A percentile compares a stretch with the other conserved stretches of the same genome.
phyloP scores from a whole-genome alignment of 2,888 invertebrate species.

The Cephonodes hylas region DNA sequence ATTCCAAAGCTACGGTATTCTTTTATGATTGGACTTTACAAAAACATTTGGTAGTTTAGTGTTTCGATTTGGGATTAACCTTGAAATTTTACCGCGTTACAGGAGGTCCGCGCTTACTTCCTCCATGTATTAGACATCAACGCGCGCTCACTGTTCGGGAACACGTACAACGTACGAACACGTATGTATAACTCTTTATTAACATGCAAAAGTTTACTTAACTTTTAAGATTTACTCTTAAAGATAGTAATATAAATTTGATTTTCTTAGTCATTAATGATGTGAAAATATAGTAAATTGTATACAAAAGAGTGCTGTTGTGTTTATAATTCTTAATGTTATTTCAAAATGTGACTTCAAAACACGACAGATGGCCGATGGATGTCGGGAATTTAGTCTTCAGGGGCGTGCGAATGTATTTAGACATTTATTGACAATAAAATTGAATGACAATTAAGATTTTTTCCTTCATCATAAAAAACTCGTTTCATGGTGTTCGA shows the following conservation, averaged over 20 bases:
- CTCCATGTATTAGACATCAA: slow-evolving; percentile 68
- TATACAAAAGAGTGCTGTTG: too few species aligned
- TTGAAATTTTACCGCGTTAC: neutral
- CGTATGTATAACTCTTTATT: too few species aligned
- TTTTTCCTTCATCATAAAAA: neutral
- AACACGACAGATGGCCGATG: neutral
- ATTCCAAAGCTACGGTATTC: neutral
- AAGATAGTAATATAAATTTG: too few species aligned
- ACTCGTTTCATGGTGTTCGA: neutral
- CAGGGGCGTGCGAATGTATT: neutral
- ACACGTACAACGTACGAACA: too few species aligned
- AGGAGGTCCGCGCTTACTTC: slow-evolving; percentile 15
- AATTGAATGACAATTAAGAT: neutral
- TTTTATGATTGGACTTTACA: neutral
- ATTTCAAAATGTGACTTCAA: neutral
- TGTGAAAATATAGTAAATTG: too few species aligned
- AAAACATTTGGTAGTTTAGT: neutral
- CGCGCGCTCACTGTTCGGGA: slow-evolving; percentile 41
- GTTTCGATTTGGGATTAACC: neutral
- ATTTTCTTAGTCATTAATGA: too few species aligned
- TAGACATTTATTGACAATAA: neutral
- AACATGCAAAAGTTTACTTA: too few species aligned
- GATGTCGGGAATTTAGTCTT: neutral
- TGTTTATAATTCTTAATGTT: neutral
- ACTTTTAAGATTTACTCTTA: too few species aligned